These are phyloP conservation scores for Oxyscelio sp. DNA, from an alignment of 2,888 invertebrate species.

Conservation along the genomic window DNA sequence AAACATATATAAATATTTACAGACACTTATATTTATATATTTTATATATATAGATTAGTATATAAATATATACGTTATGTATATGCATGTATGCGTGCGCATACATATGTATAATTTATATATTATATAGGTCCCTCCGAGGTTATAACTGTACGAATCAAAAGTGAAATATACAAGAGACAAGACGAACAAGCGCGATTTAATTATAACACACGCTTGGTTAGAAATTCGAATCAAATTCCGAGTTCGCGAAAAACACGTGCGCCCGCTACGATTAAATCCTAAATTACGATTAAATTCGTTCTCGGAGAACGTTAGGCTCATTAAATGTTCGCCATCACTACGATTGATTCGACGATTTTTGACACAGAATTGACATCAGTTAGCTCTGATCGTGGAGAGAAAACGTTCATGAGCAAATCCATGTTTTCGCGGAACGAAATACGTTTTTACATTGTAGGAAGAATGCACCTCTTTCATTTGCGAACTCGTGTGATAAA, in stretches of 20 bases:
- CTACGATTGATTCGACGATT: conserved; percentile 11
- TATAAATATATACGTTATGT: too few species aligned
- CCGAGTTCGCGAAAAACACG: conserved; percentile 34
- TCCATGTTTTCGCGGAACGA: neutral
- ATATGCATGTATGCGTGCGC: too few species aligned
- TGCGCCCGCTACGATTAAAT: neutral
- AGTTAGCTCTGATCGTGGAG: conserved; percentile 37
- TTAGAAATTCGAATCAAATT: conserved; percentile 58
- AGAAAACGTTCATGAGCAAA: conserved; percentile 44
- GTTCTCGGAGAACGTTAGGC: conserved; percentile 37
- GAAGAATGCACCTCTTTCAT: neutral
- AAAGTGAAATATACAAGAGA: neutral
- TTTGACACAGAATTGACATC: conserved; percentile 66
- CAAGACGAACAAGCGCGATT: too few species aligned
- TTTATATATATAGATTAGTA: too few species aligned
- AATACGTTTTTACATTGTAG: neutral
- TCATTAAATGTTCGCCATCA: conserved; percentile 8
- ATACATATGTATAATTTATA: neutral
- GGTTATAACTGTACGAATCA: neutral
- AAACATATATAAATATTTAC: too few species aligned
- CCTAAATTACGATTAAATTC: conserved; percentile 23
- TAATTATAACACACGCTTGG: too few species aligned
- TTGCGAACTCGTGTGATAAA: neutral
- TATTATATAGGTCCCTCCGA: too few species aligned
- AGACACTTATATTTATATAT: too few species aligned